Evolutionary conservation across 2,888 invertebrate species (phyloP).

Genomic region (Polydrusus tereticollis): DNA sequence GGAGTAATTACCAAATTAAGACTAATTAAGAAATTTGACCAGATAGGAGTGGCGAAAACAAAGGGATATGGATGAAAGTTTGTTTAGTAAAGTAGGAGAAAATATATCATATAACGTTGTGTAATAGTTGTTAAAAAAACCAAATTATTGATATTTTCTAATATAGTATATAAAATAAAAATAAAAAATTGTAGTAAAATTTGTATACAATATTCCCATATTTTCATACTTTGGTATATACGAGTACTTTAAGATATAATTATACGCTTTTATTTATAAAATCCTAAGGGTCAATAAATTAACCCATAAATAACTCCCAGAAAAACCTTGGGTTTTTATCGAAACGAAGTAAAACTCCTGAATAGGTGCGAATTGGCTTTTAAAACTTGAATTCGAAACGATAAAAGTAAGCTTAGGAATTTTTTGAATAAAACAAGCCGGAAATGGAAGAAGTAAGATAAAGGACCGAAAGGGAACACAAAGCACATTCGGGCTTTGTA

Average conservation of each 20-base stretch:
- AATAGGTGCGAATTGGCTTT: constrained; percentile 46
- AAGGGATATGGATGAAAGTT: constrained; percentile 1
- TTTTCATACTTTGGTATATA: too few species aligned
- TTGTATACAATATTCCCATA: too few species aligned
- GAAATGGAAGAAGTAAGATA: constrained; percentile 47
- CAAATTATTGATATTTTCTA: too few species aligned
- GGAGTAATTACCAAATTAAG: too few species aligned
- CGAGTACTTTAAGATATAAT: too few species aligned
- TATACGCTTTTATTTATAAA: not conserved
- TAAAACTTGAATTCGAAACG: constrained; percentile 41
- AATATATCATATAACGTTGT: too few species aligned
- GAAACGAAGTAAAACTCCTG: constrained; percentile 33
- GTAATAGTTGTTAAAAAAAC: too few species aligned
- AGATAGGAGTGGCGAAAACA: not conserved
- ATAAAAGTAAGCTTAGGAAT: constrained; percentile 41
- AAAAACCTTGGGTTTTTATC: constrained; percentile 27
- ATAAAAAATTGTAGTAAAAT: too few species aligned
- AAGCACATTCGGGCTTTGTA: constrained; percentile 13
- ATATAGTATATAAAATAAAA: too few species aligned
- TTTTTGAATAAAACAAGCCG: constrained; percentile 48
- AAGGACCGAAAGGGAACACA: constrained; percentile 30
- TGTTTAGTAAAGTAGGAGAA: not conserved
- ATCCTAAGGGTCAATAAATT: constrained; percentile 24
- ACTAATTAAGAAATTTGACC: not conserved
- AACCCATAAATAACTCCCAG: constrained; percentile 30